A percentile compares a stretch with the other conserved stretches of the same genome.
phyloP scores from a whole-genome alignment of 2,113 vertebrate species.

The Tor tambroides region DNA sequence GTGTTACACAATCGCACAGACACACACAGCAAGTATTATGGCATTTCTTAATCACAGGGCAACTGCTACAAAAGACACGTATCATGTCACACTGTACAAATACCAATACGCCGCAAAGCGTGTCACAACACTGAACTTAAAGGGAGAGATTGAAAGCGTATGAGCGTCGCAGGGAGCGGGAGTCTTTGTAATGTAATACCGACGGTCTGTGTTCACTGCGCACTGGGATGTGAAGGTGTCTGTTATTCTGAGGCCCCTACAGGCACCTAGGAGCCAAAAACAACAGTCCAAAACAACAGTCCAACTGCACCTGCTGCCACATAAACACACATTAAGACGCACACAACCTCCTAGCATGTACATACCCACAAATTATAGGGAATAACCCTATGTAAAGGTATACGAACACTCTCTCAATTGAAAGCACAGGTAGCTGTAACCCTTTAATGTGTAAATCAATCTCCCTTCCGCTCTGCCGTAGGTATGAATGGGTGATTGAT shows the following conservation, averaged over 20 bases:
- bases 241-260: slow-evolving; percentile 35
- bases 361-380: slow-evolving; percentile 37
- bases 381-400: slow-evolving; percentile 46
- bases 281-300: slow-evolving; percentile 20
- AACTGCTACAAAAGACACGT: slow-evolving; percentile 53
- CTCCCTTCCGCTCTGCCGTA: slow-evolving; percentile 56
- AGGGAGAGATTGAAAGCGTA: neutral
- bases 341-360: slow-evolving; percentile 20
- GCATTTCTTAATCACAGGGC: slow-evolving; percentile 63
- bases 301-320: slow-evolving; percentile 30
- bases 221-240: slow-evolving; percentile 34
- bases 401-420: neutral
- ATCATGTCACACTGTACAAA: slow-evolving; percentile 30
- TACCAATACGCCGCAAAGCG: neutral
- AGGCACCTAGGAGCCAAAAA: neutral
- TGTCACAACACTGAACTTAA: slow-evolving; percentile 20
- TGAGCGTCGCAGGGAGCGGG: neutral
- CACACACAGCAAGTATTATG: slow-evolving; percentile 45
- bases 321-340: slow-evolving; percentile 31
- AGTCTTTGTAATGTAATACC: slow-evolving; percentile 53
- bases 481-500: slow-evolving; percentile 65
- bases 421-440: slow-evolving; percentile 27
- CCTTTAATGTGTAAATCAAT: slow-evolving; percentile 57
- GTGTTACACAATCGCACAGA: slow-evolving; percentile 53
- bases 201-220: slow-evolving; percentile 21